phyloP scores from a whole-genome alignment of 2,113 vertebrate genomes.

The zebrafish (Danio rerio) region GRCz12tu NC_133190.1:20171501-20172000 shows the following conservation, averaged over 20 bases:
- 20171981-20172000: constrained; percentile 6
- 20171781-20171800: neutral
- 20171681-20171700: neutral
- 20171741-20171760: neutral
- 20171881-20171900: neutral
- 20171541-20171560: no score
- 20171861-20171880: no score
- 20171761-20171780: neutral
- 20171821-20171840: neutral
- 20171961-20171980: neutral
- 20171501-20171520: no score
- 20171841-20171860: neutral
- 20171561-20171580: no score
- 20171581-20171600: no score
- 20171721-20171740: neutral
- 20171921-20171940: neutral
- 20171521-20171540: no score
- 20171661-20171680: neutral
- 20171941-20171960: no score
- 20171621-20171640: no score
- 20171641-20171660: neutral
- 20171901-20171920: neutral
- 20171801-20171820: neutral
- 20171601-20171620: no score
- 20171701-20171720: neutral